Base-by-base conservation (phyloP, 2,888 invertebrate species). In the Nematopogon swammerdamellus region DNA sequence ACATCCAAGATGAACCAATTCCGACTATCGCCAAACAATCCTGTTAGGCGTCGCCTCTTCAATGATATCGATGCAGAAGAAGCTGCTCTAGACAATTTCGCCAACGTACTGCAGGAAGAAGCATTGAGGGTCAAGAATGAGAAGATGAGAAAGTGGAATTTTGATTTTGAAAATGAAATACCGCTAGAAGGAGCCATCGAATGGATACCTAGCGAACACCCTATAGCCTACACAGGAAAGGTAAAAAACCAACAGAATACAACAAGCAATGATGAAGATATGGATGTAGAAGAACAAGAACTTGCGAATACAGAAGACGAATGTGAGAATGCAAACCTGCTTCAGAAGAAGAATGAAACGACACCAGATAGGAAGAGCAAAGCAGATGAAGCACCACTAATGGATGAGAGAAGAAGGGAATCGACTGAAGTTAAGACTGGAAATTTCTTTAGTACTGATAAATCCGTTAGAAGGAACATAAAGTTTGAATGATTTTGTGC, bases 81-180 rank as follows among this genome's bases (percentile, higher is more conserved):
- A 19, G 70, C 67, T 0, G 61, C 53, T 14, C 53, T 54, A 1
- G 69, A 72, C 42, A 70, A 71, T 54, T 60, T 62, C 19, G 51
- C 62, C 1, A 73, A 74, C 46, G 54, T 57, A 4, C 56, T 68
- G 11, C 64, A 67, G 57, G 73, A 74, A 52, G 55, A 59, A 1
- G 52, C 58, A 11, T 54, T 53, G 0, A 58, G 52, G 16, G 65
- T 69, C 1, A 54, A 51, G 3, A 52, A 59, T 4, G 62, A 70
- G 57, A 75, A 71, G 10, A 67, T 60, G 36, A 56, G 62, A 16
- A 73, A 70, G 53, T 85, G 80, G 75, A 83, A 84, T 56, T 85
- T 83, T 46, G 84, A 85, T 60, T 81, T 84, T 49, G 65, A 64
- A 51, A 79, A 75, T 1, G 85, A 82, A 52, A 57, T 63, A 42